Evolutionary conservation across 2,888 invertebrate genomes (phyloP).

Genomic region (Eutolmus rufibarbis): DNA sequence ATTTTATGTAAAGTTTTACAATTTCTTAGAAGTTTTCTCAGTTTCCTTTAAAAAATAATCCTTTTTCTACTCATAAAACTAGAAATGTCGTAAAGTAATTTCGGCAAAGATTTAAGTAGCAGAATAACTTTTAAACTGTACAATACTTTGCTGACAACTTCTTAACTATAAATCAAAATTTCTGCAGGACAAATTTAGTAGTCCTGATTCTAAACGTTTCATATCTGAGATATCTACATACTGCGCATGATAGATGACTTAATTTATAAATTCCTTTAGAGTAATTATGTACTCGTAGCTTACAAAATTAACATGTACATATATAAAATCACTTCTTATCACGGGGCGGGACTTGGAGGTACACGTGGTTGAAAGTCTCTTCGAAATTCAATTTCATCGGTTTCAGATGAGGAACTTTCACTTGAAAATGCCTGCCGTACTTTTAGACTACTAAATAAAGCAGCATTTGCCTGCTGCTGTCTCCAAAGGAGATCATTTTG

Average conservation of each 20-base stretch:
- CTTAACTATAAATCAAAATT: neutral
- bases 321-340: conserved; percentile 47
- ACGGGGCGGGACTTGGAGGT: conserved; percentile 64
- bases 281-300: neutral
- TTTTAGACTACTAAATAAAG: conserved; percentile 48
- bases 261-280: neutral
- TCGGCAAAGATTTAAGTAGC: neutral
- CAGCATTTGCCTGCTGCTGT: conserved; percentile 53
- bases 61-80: neutral
- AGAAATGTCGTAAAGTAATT: too few species aligned
- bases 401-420: conserved; percentile 61
- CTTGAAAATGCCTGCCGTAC: conserved; percentile 56
- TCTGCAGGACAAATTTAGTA: neutral
- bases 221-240: neutral
- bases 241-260: neutral
- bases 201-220: neutral
- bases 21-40: neutral
- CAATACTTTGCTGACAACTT: neutral
- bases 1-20: too few species aligned
- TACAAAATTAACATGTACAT: neutral
- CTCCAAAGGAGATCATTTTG: conserved; percentile 61
- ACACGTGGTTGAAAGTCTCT: conserved; percentile 60
- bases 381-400: conserved; percentile 61
- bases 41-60: neutral
- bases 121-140: neutral